phyloP scores from a whole-genome alignment of 1,140 invertebrate species.

The Polyergus mexicanus region DNA sequence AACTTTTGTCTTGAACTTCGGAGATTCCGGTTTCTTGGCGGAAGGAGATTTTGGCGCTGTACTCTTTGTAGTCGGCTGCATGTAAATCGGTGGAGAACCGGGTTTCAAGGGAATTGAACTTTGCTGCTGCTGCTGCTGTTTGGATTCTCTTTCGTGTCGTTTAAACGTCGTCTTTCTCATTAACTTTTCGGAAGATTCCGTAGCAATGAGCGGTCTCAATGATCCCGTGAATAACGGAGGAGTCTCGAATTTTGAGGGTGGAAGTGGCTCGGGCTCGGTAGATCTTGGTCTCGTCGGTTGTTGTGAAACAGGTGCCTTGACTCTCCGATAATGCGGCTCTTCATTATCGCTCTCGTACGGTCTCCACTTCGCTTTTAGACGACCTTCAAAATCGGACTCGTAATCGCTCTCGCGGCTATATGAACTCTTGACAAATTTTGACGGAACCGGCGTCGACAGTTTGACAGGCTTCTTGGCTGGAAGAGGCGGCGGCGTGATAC shows the following conservation, averaged over 20 bases:
- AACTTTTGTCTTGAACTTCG: constrained; percentile 87
- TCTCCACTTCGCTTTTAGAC: constrained; percentile 87
- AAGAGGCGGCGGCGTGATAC: constrained; percentile 82
- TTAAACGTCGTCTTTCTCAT: constrained; percentile 76
- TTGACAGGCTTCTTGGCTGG: constrained; percentile 80
- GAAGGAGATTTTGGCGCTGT: constrained; percentile 67
- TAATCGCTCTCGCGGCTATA: constrained; percentile 90
- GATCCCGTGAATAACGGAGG: constrained; percentile 86
- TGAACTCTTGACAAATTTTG: constrained; percentile 88
- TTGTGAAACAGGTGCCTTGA: constrained; percentile 86
- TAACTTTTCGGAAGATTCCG: constrained; percentile 76
- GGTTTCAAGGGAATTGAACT: constrained; percentile 82
- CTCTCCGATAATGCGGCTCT: constrained; percentile 87
- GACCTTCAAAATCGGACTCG: constrained; percentile 90
- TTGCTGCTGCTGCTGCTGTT: constrained; percentile 76
- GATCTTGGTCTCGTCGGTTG: constrained; percentile 86
- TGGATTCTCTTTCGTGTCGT: constrained; percentile 78
- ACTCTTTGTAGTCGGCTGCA: constrained; percentile 81
- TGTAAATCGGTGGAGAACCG: constrained; percentile 87
- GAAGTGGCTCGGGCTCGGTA: constrained; percentile 87
- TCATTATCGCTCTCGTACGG: constrained; percentile 90
- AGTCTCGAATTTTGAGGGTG: constrained; percentile 88
- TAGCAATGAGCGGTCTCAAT: constrained; percentile 84
- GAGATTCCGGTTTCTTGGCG: constrained; percentile 87
- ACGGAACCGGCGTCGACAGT: constrained; percentile 87